Evolutionary conservation across 1,140 invertebrate species (phyloP).

Genomic region (Rhizoglyphus robini): DNA sequence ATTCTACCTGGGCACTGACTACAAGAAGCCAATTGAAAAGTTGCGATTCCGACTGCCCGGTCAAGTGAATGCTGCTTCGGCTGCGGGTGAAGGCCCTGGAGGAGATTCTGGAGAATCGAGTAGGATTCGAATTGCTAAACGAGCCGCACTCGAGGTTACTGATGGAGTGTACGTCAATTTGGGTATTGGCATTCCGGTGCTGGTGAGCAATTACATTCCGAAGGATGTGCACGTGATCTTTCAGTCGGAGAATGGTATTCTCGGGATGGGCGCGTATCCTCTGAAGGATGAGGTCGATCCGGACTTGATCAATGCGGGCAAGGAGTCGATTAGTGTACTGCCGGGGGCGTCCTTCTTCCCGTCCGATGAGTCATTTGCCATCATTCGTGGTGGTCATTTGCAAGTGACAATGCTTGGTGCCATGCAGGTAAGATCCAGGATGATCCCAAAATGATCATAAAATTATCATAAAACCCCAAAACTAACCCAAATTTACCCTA

Average conservation of each 20-base stretch:
- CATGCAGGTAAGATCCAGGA: constrained; percentile 64
- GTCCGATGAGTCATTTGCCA: constrained; percentile 96
- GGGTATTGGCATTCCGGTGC: constrained; percentile 92
- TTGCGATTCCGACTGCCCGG: background rate
- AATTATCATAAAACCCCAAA: background rate
- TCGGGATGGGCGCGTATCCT: constrained; percentile 64
- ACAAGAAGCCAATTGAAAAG: constrained; percentile 75
- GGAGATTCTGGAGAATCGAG: constrained; percentile 52
- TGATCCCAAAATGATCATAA: background rate
- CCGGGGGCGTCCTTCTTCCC: constrained; percentile 80
- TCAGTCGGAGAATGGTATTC: constrained; percentile 93
- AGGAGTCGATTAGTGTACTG: constrained; percentile 87
- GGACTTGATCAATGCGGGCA: constrained; percentile 96
- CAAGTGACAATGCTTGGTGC: constrained; percentile 90
- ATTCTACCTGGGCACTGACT: constrained; percentile 63
- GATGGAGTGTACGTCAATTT: constrained; percentile 94
- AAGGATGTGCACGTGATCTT: constrained; percentile 43
- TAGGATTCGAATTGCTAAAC: constrained; percentile 67
- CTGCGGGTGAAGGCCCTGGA: constrained; percentile 27
- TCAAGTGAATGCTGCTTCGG: constrained; percentile 29
- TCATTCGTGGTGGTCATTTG: constrained; percentile 95
- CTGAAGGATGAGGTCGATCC: constrained; percentile 53
- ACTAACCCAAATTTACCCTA: too few species aligned
- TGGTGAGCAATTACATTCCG: constrained; percentile 85
- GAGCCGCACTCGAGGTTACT: constrained; percentile 88